phyloP scores from a whole-genome alignment of 1,140 invertebrate genomes.

The Glossosoma conforme region DNA sequence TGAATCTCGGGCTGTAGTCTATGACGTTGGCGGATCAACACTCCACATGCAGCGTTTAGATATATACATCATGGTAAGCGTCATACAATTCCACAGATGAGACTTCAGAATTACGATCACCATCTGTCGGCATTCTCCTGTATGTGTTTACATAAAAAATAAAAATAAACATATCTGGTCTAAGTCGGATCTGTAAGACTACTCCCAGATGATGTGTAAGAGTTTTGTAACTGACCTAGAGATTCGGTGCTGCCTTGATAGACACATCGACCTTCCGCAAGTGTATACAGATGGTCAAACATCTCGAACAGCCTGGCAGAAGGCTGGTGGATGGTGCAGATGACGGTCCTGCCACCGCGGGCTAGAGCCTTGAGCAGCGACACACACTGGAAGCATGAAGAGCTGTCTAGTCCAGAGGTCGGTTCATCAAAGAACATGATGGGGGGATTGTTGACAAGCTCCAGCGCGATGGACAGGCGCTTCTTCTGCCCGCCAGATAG shows the following conservation, averaged over 20 bases:
- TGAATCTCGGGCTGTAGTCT: too few species aligned
- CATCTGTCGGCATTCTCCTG: too few species aligned
- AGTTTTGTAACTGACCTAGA: constrained; percentile 44
- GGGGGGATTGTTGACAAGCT: constrained; percentile 90
- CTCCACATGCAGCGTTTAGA: too few species aligned
- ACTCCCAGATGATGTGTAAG: too few species aligned
- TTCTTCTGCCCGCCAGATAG: constrained; percentile 95
- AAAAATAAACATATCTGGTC: constrained; percentile 1
- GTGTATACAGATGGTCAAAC: constrained; percentile 93
- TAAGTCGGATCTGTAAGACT: too few species aligned
- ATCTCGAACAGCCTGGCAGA: constrained; percentile 93
- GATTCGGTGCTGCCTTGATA: constrained; percentile 84
- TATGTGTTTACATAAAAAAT: too few species aligned
- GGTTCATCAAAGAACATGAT: constrained; percentile 99
- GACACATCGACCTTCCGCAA: constrained; percentile 91
- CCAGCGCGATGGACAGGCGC: constrained; percentile 90
- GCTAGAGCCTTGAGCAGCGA: constrained; percentile 82
- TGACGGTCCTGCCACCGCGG: constrained; percentile 86
- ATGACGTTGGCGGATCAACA: too few species aligned
- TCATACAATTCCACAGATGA: too few species aligned
- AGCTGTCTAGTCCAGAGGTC: constrained; percentile 91
- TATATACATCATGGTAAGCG: too few species aligned
- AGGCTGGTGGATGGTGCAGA: constrained; percentile 97
- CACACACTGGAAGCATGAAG: constrained; percentile 91
- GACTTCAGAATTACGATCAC: too few species aligned